These are phyloP conservation scores for Cichladusa arquata DNA, from an alignment of 2,113 vertebrate genomes.

Conservation along the genomic window DNA sequence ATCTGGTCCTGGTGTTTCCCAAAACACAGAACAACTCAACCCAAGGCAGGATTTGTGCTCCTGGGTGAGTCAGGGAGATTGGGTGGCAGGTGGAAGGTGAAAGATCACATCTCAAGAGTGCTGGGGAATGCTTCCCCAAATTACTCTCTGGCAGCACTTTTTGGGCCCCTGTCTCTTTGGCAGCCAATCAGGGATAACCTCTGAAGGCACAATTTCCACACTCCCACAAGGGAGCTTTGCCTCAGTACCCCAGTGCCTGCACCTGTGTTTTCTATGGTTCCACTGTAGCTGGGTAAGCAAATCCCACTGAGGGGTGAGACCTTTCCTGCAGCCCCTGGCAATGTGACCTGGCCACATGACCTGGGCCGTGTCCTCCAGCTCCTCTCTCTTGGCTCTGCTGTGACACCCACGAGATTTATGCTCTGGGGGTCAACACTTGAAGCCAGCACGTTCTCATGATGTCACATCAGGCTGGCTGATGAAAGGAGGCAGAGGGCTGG, in stretches of 20 bases:
- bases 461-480: constrained; percentile 13
- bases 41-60: not conserved
- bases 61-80: not conserved
- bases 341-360: constrained; percentile 38
- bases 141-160: not conserved
- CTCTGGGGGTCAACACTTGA: constrained; percentile 30
- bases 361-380: constrained; percentile 34
- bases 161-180: not conserved
- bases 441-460: constrained; percentile 24
- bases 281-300: constrained; percentile 44
- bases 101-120: not conserved
- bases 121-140: not conserved
- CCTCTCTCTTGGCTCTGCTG: constrained; percentile 25
- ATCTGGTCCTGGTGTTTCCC: not conserved
- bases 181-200: not conserved
- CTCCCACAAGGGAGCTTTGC: constrained; percentile 1
- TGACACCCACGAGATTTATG: constrained; percentile 56
- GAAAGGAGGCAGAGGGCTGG: not conserved
- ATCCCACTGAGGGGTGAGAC: constrained; percentile 20
- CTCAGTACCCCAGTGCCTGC: not conserved
- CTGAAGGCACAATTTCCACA: not conserved
- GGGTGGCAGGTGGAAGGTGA: not conserved
- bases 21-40: not conserved
- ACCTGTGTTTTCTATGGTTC: constrained; percentile 60
- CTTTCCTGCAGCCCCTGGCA: constrained; percentile 34